Evolutionary conservation across 2,888 invertebrate genomes (phyloP).

Genomic region (Hypomecis punctinalis): DNA sequence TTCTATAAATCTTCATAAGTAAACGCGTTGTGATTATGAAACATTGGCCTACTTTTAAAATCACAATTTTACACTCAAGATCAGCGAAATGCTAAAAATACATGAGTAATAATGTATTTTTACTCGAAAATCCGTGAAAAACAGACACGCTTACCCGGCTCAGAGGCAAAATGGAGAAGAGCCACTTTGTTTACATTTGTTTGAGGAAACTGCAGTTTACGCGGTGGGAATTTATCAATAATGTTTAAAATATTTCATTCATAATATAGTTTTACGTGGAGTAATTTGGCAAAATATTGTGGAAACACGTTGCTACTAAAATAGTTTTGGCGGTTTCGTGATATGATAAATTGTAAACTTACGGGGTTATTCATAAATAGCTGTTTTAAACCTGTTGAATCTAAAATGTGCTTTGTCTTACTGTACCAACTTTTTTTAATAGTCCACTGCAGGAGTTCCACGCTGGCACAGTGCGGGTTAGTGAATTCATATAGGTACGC

Average conservation of each 20-base stretch:
- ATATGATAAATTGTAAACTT: too few relatives aligned
- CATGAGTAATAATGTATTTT: slow-evolving; percentile 26
- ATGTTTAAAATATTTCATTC: slow-evolving; percentile 23
- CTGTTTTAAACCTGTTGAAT: too few relatives aligned
- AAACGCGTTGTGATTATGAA: not conserved
- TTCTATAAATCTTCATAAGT: not conserved
- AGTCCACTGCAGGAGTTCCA: too few relatives aligned
- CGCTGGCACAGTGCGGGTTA: too few relatives aligned
- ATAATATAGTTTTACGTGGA: slow-evolving; percentile 11
- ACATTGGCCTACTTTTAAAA: slow-evolving; percentile 15
- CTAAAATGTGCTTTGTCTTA: too few relatives aligned
- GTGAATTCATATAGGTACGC: too few relatives aligned
- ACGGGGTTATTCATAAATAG: too few relatives aligned
- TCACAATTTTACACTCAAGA: slow-evolving; percentile 13
- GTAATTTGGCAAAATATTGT: slow-evolving; percentile 4
- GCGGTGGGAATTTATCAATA: slow-evolving; percentile 13
- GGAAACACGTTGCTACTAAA: not conserved
- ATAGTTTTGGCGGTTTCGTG: not conserved
- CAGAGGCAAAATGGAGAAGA: slow-evolving; percentile 8
- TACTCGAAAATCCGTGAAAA: slow-evolving; percentile 20
- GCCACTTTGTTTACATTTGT: slow-evolving; percentile 21
- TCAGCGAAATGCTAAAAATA: slow-evolving; percentile 24
- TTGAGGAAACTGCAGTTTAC: slow-evolving; percentile 20
- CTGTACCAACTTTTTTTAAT: too few relatives aligned
- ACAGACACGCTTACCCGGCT: slow-evolving; percentile 15